Evolutionary conservation across 2,888 invertebrate genomes (phyloP).

Genomic region (Rambutsinella grinnellia): DNA sequence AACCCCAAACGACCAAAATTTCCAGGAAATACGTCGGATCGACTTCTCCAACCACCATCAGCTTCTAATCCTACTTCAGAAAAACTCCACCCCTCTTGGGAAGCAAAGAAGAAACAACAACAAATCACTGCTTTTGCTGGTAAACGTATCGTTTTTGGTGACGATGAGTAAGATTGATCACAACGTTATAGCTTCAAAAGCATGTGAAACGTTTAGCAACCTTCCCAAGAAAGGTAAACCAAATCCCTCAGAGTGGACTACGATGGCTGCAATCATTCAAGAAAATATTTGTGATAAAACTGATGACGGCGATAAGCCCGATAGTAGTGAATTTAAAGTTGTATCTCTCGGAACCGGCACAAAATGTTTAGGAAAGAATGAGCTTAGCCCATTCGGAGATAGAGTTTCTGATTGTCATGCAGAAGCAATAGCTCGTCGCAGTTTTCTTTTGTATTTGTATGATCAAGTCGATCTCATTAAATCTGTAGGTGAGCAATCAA

Average conservation of each 20-base stretch:
- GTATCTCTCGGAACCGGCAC: constrained; percentile 92
- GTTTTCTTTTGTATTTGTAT: constrained; percentile 83
- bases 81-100: constrained; percentile 66
- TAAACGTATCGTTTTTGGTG: constrained; percentile 63
- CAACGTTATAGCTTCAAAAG: constrained; percentile 2
- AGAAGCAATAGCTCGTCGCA: constrained; percentile 87
- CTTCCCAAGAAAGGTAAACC: constrained; percentile 88
- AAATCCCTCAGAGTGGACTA: constrained; percentile 82
- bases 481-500: constrained; percentile 21
- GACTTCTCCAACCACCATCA: no score
- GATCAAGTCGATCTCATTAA: constrained; percentile 73
- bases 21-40: no score
- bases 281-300: constrained; percentile 3
- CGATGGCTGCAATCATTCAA: constrained; percentile 80
- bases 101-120: constrained; percentile 63
- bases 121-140: constrained; percentile 59
- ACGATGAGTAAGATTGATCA: constrained; percentile 41
- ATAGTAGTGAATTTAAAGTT: constrained; percentile 71
- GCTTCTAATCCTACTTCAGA: constrained; percentile 69
- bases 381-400: constrained; percentile 77
- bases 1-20: no score
- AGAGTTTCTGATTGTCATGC: constrained; percentile 93
- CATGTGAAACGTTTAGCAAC: constrained; percentile 12
- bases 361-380: constrained; percentile 84
- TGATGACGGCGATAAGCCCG: constrained; percentile 66